Evolutionary conservation across 2,888 invertebrate genomes (phyloP), one percentile per base, ranked within the genome.

Genomic region (Phortica magna): DNA sequence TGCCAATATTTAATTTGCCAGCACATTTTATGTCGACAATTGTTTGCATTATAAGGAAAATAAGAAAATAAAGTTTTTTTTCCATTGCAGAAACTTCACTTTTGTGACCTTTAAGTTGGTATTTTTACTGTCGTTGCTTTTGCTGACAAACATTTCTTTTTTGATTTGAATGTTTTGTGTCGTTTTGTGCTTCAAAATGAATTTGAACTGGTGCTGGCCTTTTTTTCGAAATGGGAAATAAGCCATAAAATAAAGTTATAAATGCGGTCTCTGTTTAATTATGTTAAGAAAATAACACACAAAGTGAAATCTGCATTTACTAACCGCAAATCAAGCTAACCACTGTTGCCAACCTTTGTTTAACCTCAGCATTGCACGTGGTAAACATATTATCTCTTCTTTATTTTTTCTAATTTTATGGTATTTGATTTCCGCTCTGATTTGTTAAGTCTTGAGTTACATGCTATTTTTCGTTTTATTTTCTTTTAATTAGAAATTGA

Each of bases 341-440:
- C 19, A 19, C 61, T 61, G 39, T 65, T 65, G 41, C 14, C 41
- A 65, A 65, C 65, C 41, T 39, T 14, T 41, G 12, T 7, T 12
- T 39, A 53, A 53, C 65, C 65, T 12, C 65, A 39, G 39, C 19
- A 41, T 31, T 39, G 43, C 43, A 68, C 43, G 70, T 55, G 70
- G 70, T 71, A 31, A 71, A 55, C 17, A 68, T 68, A 5, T 17
- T 19, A 9, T 12, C 9, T 17, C 22, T 17, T 55, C n/a, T 55
- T 55, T 14, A n/a, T 55, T 55, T 55, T 31, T 31, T 31, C 31
- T 31, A 31, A 31, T 10, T 53, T 53, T n/a, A 53, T 41, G n/a
- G 70, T 55, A 19, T 71, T 42, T 22, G 12, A 39, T 71, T 71
- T 71, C 70, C 70, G 70, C 53, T 71, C 70, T 71, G 53, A 71